Evolutionary conservation across 2,113 vertebrate species (phyloP).

Genomic region (Calonectris borealis): DNA sequence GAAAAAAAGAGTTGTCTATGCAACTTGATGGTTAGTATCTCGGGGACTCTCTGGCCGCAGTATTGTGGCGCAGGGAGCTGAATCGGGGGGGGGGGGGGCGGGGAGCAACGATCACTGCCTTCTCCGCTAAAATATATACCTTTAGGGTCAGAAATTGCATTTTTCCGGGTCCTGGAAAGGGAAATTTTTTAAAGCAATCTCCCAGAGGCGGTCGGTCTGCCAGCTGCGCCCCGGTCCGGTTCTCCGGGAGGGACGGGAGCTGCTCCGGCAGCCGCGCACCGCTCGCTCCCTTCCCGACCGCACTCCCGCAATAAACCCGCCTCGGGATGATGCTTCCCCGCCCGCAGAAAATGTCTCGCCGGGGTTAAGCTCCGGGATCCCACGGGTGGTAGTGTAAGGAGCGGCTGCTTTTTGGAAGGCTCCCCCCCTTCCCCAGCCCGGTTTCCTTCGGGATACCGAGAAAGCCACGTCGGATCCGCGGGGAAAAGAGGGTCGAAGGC

Average conservation of each 20-base stretch:
- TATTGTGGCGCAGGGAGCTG: background rate
- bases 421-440: background rate
- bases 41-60: fast-evolving
- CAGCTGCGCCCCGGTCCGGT: background rate
- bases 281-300: background rate
- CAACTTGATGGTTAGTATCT: background rate
- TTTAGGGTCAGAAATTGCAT: background rate
- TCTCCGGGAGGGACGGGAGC: background rate
- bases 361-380: background rate
- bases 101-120: background rate
- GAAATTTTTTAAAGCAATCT: background rate
- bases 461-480: background rate
- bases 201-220: background rate
- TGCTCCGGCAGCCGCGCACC: background rate
- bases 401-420: background rate
- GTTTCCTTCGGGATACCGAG: background rate
- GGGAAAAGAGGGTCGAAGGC: background rate
- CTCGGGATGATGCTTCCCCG: background rate
- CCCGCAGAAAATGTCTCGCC: no score
- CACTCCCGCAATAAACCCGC: background rate
- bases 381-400: background rate
- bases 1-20: fast-evolving
- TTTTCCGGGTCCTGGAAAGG: background rate
- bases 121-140: background rate
- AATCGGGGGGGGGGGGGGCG: fast-evolving